Base-by-base conservation (phyloP, 2,113 vertebrate species). In the Colossoma macropomum region DNA sequence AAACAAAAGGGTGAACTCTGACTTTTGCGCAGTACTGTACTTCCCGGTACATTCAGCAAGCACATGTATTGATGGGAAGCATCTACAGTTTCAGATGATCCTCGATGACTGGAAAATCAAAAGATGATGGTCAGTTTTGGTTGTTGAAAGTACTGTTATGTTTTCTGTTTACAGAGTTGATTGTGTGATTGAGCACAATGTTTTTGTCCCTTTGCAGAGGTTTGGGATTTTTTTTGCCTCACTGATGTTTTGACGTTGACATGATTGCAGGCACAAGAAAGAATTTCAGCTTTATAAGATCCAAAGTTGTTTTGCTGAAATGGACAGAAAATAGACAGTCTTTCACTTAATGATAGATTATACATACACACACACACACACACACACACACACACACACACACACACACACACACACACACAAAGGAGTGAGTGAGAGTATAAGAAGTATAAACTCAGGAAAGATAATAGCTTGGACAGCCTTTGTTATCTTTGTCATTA, bases 401-500 rank as follows among this genome's bases (percentile, higher is more conserved):
- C n/a, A n/a, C n/a, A n/a, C n/a, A n/a, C n/a, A n/a, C n/a, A n/a
- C n/a, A n/a, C n/a, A n/a, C n/a, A n/a, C 32, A 32, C 28, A 69
- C 52, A 62, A 4, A 16, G 8, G 41, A 56, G 54, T 52, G 15
- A 34, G 11, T 62, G 56, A 41, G 32, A 41, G 30, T n/a, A 48
- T n/a, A 21, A 15, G 21, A 7, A n/a, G 34, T 48, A 17, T 41
- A 78, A 78, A 66, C 15, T 28, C 15, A 78, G 38, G 48, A 11
- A 59, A 62, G 59, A 25, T 52, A 56, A 78, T 62, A 10, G n/a
- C 30, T n/a, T 8, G 23, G 0, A 3, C 16, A 32, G 8, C 10
- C 27, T 50, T 10, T 77, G 27, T 75, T 60, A 7, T 60, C 19
- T 82, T 77, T 76, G 28, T 32, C 30, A 25, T 69, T 59, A 52